Evolutionary conservation across 2,888 invertebrate species (phyloP), one percentile per base, ranked within the genome.

Genomic region (Hemaris fuciformis): DNA sequence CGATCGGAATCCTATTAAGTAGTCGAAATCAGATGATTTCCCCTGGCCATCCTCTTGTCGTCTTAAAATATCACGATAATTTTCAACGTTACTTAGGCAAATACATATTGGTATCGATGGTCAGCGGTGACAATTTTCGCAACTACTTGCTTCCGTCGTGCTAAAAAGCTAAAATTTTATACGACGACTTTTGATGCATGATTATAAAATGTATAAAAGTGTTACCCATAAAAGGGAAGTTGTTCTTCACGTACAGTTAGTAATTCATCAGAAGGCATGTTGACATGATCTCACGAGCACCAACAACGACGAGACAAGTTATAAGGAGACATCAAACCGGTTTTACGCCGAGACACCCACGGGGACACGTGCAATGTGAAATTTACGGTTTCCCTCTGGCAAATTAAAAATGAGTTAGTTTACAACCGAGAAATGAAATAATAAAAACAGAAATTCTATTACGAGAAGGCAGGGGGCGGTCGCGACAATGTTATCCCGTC

Each of bases 391-490:
- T 79, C 68, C 75, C 76, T 74, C 80, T 84, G 84, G 88, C 88
- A 91, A 91, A 91, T 91, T 90, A 90, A 91, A 89, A 90, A 90
- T 88, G 84, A 87, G 88, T 85, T 86, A 86, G 87, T 88, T 89
- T 87, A 88, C 87, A 85, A 77, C 85, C 81, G 72, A 76, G 85
- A 84, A 84, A 85, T 86, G 85, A 88, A 87, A 87, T 87, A 82
- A 88, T 83, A 85, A 86, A 86, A 86, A 78, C 78, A 73, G 84
- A 77, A 88, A 88, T 85, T 83, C 85, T 85, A 89, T 88, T 88
- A 88, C 83, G 79, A 65, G 77, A 76, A 80, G 77, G 81, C 81
- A 76, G 79, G 73, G 65, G 74, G 75, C 77, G 76, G 76, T 72
- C 71, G 81, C 80, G 85, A 89, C 89, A 89, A 86, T 88, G 89